Conservation (phyloP, 2,113 vertebrate genomes). For the Cryptotis parvus region DNA sequence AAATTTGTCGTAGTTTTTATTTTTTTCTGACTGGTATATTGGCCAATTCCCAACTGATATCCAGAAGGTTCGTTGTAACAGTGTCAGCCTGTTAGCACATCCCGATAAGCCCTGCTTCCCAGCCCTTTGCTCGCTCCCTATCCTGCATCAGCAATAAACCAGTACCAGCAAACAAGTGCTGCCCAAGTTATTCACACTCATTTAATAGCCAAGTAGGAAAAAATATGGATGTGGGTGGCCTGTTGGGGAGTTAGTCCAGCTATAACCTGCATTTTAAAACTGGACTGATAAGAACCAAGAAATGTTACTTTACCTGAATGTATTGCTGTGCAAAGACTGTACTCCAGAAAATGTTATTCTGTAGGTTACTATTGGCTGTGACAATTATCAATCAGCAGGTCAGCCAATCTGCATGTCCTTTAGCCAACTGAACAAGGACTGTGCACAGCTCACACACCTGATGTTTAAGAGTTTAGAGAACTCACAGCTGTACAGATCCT, state of each 20-base stretch:
- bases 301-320: slow-evolving; percentile 85
- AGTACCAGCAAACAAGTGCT: background rate
- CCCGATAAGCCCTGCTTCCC: background rate
- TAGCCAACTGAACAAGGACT: slow-evolving; percentile 82
- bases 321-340: slow-evolving; percentile 85
- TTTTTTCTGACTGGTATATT: slow-evolving; percentile 48
- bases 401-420: slow-evolving; percentile 85
- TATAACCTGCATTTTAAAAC: slow-evolving; percentile 39
- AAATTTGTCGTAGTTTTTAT: background rate
- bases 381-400: slow-evolving; percentile 87
- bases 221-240: background rate
- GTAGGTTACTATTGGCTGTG: slow-evolving; percentile 83
- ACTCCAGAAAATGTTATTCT: slow-evolving; percentile 79
- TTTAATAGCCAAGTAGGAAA: slow-evolving; percentile 22
- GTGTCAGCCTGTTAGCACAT: background rate
- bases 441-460: slow-evolving; percentile 83
- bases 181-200: background rate
- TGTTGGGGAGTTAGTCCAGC: background rate
- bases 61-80: slow-evolving; percentile 17
- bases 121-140: background rate
- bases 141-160: background rate
- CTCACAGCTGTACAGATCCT: slow-evolving; percentile 81
- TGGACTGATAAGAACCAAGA: slow-evolving; percentile 74
- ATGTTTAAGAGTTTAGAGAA: slow-evolving; percentile 84
- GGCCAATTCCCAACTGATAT: background rate